These are phyloP conservation scores for Capromys pilorides DNA, from an alignment of 2,797 vertebrate species.

Conservation along the genomic window DNA sequence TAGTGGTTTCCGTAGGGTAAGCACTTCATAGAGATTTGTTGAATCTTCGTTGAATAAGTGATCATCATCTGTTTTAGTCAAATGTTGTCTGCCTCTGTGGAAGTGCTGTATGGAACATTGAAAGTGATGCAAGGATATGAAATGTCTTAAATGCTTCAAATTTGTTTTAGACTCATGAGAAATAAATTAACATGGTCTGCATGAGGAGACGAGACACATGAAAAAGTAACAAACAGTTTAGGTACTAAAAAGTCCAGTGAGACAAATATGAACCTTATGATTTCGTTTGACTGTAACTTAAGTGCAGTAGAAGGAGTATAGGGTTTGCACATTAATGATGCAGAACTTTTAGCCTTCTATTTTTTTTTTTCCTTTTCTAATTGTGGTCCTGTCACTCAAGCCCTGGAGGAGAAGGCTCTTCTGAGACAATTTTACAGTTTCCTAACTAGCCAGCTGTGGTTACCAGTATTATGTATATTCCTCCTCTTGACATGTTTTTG, in stretches of 20 bases:
- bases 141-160: constrained; percentile 10
- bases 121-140: not conserved
- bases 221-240: constrained; percentile 5
- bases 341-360: not conserved
- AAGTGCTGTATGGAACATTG: not conserved
- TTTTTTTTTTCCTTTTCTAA: constrained; percentile 16
- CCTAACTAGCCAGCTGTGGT: not conserved
- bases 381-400: not conserved
- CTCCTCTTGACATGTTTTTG: not conserved
- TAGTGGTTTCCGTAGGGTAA: constrained; percentile 20
- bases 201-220: not conserved
- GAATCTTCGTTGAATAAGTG: constrained; percentile 24
- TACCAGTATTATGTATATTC: not conserved
- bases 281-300: constrained; percentile 7
- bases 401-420: not conserved
- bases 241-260: not conserved
- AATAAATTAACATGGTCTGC: constrained; percentile 18
- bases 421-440: not conserved
- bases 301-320: not conserved
- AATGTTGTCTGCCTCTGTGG: not conserved
- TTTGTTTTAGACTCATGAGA: constrained; percentile 36
- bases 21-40: constrained; percentile 8
- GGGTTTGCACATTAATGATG: not conserved
- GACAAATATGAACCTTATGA: not conserved
- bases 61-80: not conserved